Base-by-base conservation (phyloP, 2,113 vertebrate species). In the Phodopus roborovskii region DNA sequence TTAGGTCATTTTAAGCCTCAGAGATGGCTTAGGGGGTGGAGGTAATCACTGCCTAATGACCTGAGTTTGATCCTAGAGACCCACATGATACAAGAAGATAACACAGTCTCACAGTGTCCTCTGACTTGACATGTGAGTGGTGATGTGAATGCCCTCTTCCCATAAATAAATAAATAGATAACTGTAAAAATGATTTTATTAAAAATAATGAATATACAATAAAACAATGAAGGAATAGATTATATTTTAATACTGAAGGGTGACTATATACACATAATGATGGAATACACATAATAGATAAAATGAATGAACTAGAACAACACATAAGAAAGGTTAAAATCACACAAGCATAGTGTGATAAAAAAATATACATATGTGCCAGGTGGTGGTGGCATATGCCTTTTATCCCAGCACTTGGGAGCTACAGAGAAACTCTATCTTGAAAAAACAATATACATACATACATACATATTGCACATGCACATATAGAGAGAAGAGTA, bases 271-370 rank as follows among this genome's bases (percentile, higher is more conserved):
- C 1, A 74, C 15, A 85, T 28, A 88, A 24, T 39, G 12, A 24
- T 82, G 20, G 24, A 42, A 62, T 92, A 70, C 58, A 30, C 10
- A 7, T 26, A 75, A 26, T 13, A 56, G 78, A 90, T 62, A 90
- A 97, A 94, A 89, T n/a, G 15, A 88, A 56, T 64, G 28, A 83
- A 82, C 45, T 13, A 82, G 75, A 77, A 33, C 3, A 92, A 50
- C 36, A 68, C 10, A 88, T 64, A 39, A 39, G 42, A 36, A 78
- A 92, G 64, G 24, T 48, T 92, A 92, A 97, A 56, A 39, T 88
- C 39, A 88, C 62, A 88, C 48, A 92, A 53, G 1, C 19, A 75
- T 48, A 90, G 73, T 66, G 13, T 85, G 42, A 64, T 26, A 45
- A 88, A 91, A 86, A 84, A 30, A 56, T 56, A 56, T 56, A 3